Evolutionary conservation across 2,797 vertebrate genomes (phyloP).

Genomic region (Buphagus erythrorhynchus): DNA sequence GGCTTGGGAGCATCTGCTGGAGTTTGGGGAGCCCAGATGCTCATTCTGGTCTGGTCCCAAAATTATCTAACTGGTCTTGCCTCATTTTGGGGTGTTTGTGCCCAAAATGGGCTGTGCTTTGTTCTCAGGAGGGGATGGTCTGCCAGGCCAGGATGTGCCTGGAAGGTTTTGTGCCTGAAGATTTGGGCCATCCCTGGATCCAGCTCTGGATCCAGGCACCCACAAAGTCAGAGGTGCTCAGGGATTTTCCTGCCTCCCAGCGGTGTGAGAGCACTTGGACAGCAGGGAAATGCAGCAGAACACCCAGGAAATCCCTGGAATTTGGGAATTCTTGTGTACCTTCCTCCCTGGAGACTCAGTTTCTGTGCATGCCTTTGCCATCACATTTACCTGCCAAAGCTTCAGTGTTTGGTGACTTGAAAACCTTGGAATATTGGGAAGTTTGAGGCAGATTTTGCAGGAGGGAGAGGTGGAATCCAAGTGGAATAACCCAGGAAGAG

Average conservation of each 20-base stretch:
- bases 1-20: neutral
- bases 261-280: neutral
- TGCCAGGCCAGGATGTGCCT: neutral
- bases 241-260: neutral
- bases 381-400: neutral
- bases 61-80: rapidly evolving
- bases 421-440: neutral
- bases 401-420: neutral
- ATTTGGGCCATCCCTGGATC: neutral
- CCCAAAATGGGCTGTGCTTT: neutral
- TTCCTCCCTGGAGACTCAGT: neutral
- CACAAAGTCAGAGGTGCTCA: neutral
- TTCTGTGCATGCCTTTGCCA: rapidly evolving
- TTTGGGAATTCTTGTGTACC: rapidly evolving
- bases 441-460: neutral
- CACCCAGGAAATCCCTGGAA: too few species aligned
- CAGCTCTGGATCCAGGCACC: neutral
- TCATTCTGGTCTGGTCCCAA: rapidly evolving
- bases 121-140: rapidly evolving
- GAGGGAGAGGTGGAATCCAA: neutral
- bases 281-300: neutral
- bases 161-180: neutral
- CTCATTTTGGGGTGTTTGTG: neutral
- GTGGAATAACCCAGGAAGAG: neutral
- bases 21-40: neutral